Evolutionary conservation across 2,113 vertebrate genomes (phyloP), one percentile per base, ranked within the genome.

Genomic region (Cacatua alba): DNA sequence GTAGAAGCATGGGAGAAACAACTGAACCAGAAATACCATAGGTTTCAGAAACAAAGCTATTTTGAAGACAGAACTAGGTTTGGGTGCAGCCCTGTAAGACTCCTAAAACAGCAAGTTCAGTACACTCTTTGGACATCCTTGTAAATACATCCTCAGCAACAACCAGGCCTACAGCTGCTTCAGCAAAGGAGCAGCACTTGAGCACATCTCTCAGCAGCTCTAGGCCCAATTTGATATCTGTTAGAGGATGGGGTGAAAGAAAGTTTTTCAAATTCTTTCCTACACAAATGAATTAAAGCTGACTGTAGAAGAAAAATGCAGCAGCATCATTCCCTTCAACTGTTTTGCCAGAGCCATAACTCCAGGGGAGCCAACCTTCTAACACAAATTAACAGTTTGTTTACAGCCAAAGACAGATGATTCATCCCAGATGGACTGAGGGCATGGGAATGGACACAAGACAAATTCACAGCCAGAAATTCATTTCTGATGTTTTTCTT

Each of bases 181-280:
- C 37, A 44, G 55, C 28, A 70, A 65, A 78, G 33, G 17, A 74
- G 33, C 14, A 6, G 53, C 33, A 33, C 41, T 46, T 65, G 12
- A 82, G n/a, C 0, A 0, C 5, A 6, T 15, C 6, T 53, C 59
- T 46, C 44, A 3, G 7, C 41, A 46, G 44, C 29, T 82, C 65
- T 23, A 72, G 37, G 43, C 26, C 0, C 0, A 49, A 44, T 20
- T 24, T 9, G 28, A 29, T 25, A 67, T 10, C 17, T 16, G 1
- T 11, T 18, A 59, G 46, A 63, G 63, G 46, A 75, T 1, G 7
- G 43, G 21, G 26, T 12, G 37, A 77, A 94, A 59, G 1, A 6
- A 24, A 87, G 16, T 52, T 52, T 60, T 78, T 52, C 43, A 90
- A 63, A 13, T 69, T 39, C 19, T 63, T 53, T 63, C 46, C 72